Evolutionary conservation across 2,113 vertebrate genomes (phyloP).

Genomic region (Scopus umbretta): DNA sequence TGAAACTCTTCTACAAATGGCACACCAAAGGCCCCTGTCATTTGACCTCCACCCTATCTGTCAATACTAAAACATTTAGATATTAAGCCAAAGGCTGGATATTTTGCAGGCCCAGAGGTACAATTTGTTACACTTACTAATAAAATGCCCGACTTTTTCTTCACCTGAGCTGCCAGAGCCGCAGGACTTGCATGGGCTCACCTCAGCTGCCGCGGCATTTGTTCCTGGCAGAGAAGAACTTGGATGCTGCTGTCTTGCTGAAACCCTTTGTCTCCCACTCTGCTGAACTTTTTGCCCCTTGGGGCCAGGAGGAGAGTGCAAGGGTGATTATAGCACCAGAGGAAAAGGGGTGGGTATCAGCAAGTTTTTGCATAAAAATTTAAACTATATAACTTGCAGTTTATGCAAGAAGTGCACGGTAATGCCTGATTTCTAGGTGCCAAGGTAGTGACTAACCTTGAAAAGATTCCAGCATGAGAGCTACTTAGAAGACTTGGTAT

Average conservation of each 20-base stretch:
- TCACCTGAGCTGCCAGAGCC: neutral
- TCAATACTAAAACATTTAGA: neutral
- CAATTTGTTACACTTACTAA: neutral
- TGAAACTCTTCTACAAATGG: neutral
- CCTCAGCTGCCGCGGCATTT: accelerated
- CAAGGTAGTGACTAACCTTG: neutral
- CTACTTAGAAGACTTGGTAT: neutral
- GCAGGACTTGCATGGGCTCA: accelerated
- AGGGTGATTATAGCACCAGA: neutral
- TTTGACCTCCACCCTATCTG: neutral
- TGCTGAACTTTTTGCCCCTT: neutral
- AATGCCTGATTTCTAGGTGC: neutral
- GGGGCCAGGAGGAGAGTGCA: accelerated
- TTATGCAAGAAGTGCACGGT: neutral
- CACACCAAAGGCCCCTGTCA: neutral
- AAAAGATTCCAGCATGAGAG: neutral
- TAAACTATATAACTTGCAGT: neutral
- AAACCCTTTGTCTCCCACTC: accelerated
- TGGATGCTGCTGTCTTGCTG: neutral
- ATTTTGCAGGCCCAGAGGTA: neutral
- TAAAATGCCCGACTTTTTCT: neutral
- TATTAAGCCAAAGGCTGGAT: neutral
- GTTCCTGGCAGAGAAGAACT: neutral
- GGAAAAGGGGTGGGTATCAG: accelerated
- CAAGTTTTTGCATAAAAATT: neutral